Evolutionary conservation across 1,140 invertebrate species (phyloP).

Genomic region (Eueides isabella): DNA sequence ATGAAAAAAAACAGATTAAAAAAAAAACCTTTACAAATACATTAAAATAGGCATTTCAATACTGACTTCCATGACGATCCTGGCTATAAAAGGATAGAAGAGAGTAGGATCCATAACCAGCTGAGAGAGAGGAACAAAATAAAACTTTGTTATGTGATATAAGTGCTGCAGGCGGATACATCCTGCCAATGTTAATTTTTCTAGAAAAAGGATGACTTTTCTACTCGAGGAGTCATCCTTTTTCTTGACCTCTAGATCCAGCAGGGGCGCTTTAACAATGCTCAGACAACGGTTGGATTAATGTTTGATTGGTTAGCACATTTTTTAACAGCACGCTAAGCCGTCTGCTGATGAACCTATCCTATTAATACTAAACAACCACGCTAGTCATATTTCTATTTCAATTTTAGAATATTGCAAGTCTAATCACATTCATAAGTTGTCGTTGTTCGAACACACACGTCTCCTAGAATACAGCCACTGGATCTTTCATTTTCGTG

Average conservation of each 20-base stretch:
- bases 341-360: constrained; percentile 51
- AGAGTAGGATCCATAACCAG: constrained; percentile 53
- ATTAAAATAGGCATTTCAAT: constrained; percentile 54
- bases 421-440: constrained; percentile 61
- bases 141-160: constrained; percentile 52
- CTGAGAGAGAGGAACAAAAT: constrained; percentile 61
- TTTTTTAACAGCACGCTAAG: constrained; percentile 63
- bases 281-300: constrained; percentile 62
- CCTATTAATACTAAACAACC: constrained; percentile 65
- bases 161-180: too few relatives aligned
- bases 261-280: constrained; percentile 49
- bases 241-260: too few relatives aligned
- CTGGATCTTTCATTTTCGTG: constrained; percentile 74
- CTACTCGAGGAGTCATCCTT: constrained; percentile 53
- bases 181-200: constrained; percentile 75
- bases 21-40: constrained; percentile 53
- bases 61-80: constrained; percentile 45
- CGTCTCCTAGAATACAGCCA: constrained; percentile 76
- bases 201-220: constrained; percentile 49
- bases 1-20: constrained; percentile 45
- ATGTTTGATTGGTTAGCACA: constrained; percentile 66
- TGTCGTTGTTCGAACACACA: constrained; percentile 79
- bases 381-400: constrained; percentile 64
- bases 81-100: constrained; percentile 47
- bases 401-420: constrained; percentile 57